Percentiles rank a stretch among this genome's conserved stretches.
These are phyloP conservation scores for Eriosoma lanigerum DNA, from an alignment of 1,140 invertebrate genomes.

Conservation along the genomic window DNA sequence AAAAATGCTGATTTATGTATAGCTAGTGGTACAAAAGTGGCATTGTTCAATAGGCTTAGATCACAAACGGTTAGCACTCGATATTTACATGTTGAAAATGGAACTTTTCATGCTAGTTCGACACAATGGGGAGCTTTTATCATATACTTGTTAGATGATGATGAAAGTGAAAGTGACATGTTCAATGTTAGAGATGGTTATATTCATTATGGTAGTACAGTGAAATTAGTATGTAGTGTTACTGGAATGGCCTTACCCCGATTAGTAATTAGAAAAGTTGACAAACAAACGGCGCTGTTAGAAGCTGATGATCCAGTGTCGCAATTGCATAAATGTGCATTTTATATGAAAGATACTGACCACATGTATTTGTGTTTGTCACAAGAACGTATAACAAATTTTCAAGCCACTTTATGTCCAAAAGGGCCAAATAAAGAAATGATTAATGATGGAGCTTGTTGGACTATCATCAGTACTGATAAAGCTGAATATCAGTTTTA, in stretches of 20 bases:
- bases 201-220: slow-evolving; percentile 98
- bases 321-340: slow-evolving; percentile 98
- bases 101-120: slow-evolving; percentile 98
- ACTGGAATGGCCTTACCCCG: slow-evolving; percentile 97
- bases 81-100: slow-evolving; percentile 98
- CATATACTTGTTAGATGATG: slow-evolving; percentile 96
- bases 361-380: slow-evolving; percentile 98
- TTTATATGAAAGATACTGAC: slow-evolving; percentile 99
- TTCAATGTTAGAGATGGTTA: slow-evolving; percentile 97
- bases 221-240: slow-evolving; percentile 97
- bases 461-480: slow-evolving; percentile 99
- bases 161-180: slow-evolving; percentile 96
- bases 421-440: slow-evolving; percentile 98
- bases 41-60: slow-evolving; percentile 96
- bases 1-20: slow-evolving; percentile 99
- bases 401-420: slow-evolving; percentile 95
- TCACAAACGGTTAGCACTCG: slow-evolving; percentile 99
- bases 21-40: slow-evolving; percentile 98
- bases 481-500: slow-evolving; percentile 99
- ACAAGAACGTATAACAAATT: slow-evolving; percentile 98
- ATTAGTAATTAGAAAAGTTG: slow-evolving; percentile 97
- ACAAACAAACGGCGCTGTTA: slow-evolving; percentile 96
- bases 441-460: slow-evolving; percentile 99
- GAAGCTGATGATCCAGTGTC: slow-evolving; percentile 99
- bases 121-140: slow-evolving; percentile 99